These are phyloP conservation scores for Drosophila koepferae DNA, from an alignment of 2,888 invertebrate species.

Conservation along the genomic window DNA sequence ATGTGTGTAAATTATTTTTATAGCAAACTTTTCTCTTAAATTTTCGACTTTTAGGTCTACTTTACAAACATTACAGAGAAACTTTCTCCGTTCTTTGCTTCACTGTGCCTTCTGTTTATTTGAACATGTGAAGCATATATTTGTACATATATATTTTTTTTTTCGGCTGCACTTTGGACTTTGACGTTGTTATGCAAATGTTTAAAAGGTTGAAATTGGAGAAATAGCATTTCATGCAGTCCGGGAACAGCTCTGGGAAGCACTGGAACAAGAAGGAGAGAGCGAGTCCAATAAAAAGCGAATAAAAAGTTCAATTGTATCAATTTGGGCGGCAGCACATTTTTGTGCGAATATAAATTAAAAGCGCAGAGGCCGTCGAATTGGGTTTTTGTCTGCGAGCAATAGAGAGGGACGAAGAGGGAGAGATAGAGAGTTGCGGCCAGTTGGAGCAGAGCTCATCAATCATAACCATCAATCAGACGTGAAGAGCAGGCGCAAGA, in stretches of 20 bases:
- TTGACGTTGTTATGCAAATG: slow-evolving; percentile 67
- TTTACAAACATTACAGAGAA: not conserved
- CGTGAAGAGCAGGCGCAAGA: slow-evolving; percentile 23
- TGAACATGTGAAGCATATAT: slow-evolving; percentile 37
- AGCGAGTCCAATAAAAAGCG: slow-evolving; percentile 40
- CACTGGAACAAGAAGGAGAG: slow-evolving; percentile 25
- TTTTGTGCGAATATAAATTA: slow-evolving; percentile 52
- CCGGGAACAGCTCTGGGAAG: slow-evolving; percentile 26
- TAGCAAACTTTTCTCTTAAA: not conserved
- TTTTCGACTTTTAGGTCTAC: too few relatives aligned
- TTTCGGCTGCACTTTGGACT: slow-evolving; percentile 63
- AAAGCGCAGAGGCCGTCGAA: slow-evolving; percentile 22
- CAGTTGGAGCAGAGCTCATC: slow-evolving; percentile 58
- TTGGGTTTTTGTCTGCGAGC: not conserved
- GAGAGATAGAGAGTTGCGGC: slow-evolving; percentile 20
- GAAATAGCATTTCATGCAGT: slow-evolving; percentile 44
- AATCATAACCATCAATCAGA: slow-evolving; percentile 78
- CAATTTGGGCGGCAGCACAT: slow-evolving; percentile 55
- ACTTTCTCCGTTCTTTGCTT: not conserved
- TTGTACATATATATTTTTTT: not conserved
- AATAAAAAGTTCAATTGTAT: slow-evolving; percentile 73
- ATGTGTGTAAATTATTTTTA: not conserved
- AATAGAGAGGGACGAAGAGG: not conserved
- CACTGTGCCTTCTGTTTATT: slow-evolving; percentile 31
- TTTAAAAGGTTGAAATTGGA: slow-evolving; percentile 51